phyloP scores from a whole-genome alignment of 2,113 vertebrate genomes.

The Leucoraja erinaceus region DNA sequence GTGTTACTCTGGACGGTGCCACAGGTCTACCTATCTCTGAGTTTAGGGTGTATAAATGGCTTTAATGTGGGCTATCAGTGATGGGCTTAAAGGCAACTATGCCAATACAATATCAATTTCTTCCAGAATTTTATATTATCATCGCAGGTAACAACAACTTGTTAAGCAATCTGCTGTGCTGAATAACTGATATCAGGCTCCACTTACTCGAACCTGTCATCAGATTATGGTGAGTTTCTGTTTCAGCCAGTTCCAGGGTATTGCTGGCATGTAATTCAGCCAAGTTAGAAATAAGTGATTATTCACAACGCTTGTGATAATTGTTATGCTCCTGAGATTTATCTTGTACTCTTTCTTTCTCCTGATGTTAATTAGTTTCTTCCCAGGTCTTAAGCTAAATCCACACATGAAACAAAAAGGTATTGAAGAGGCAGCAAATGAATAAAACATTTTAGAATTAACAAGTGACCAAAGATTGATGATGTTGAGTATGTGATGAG shows the following conservation, averaged over 20 bases:
- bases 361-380: neutral
- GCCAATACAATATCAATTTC: neutral
- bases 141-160: slow-evolving; percentile 24
- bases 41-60: neutral
- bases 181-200: slow-evolving; percentile 13
- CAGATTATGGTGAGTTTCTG: slow-evolving; percentile 16
- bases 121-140: slow-evolving; percentile 32
- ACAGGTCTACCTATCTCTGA: slow-evolving; percentile 23
- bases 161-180: neutral
- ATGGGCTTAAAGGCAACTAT: slow-evolving; percentile 14
- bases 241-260: neutral
- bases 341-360: neutral
- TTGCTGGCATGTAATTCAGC: neutral
- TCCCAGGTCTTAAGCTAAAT: neutral
- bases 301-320: neutral
- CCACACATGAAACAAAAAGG: neutral
- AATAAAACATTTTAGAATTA: neutral
- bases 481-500: neutral
- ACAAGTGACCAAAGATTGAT: neutral
- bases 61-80: neutral
- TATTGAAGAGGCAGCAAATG: neutral
- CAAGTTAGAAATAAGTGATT: neutral
- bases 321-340: neutral
- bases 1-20: slow-evolving; percentile 26
- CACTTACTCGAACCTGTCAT: neutral